Evolutionary conservation across 1,140 invertebrate species (phyloP).

Genomic region (Goniozus legneri): DNA sequence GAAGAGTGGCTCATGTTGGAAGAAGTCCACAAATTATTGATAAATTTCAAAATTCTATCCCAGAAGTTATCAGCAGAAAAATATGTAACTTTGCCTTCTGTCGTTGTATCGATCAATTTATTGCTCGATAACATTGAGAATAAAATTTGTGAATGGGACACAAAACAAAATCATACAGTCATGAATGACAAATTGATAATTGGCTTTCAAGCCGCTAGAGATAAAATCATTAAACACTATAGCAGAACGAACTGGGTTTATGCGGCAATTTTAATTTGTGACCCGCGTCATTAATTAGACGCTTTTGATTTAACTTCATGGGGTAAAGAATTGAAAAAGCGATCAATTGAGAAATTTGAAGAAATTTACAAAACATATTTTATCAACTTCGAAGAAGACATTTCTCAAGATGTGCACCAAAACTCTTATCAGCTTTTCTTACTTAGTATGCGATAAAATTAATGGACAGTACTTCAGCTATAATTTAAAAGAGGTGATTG

Average conservation of each 20-base stretch:
- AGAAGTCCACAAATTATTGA: background rate
- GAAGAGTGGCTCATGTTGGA: background rate
- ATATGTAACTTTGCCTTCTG: background rate
- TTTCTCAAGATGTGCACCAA: too few relatives aligned
- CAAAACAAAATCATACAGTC: conserved; percentile 19
- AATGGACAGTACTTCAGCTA: too few relatives aligned
- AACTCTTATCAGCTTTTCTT: too few relatives aligned
- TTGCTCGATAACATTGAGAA: conserved; percentile 39
- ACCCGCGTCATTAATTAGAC: conserved; percentile 39
- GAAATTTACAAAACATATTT: conserved; percentile 26
- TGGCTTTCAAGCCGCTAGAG: conserved; percentile 34
- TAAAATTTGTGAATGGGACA: conserved; percentile 26
- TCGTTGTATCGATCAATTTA: conserved; percentile 21
- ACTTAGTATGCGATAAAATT: too few relatives aligned
- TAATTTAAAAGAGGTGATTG: too few relatives aligned
- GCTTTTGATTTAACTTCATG: conserved; percentile 39
- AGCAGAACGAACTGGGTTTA: conserved; percentile 41
- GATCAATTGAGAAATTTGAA: conserved; percentile 33
- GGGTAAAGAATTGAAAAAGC: conserved; percentile 36
- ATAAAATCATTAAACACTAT: conserved; percentile 42
- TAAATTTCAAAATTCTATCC: background rate
- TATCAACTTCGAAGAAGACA: background rate
- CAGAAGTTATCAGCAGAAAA: background rate
- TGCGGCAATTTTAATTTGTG: conserved; percentile 38
- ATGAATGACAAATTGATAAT: conserved; percentile 34